These are phyloP conservation scores for Popillia japonica DNA, from an alignment of 1,140 invertebrate species.

Conservation along the genomic window DNA sequence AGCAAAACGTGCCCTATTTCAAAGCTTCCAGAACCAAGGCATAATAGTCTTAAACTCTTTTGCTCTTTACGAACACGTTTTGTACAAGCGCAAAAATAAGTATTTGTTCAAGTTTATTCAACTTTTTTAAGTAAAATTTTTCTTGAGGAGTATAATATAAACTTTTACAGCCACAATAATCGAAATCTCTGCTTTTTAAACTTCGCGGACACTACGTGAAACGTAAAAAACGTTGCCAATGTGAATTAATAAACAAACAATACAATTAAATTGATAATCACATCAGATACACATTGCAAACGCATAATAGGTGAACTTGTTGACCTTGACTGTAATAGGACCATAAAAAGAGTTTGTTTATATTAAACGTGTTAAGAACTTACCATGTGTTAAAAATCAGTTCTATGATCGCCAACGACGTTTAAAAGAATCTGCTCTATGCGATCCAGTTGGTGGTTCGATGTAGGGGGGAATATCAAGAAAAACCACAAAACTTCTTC, in stretches of 20 bases:
- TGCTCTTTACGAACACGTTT: too few species aligned
- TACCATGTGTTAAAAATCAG: slow-evolving; percentile 24
- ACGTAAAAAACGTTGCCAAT: not conserved
- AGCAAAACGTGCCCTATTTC: too few species aligned
- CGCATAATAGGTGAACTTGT: slow-evolving; percentile 9
- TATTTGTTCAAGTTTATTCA: too few species aligned
- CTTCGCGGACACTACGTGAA: not conserved
- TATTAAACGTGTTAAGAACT: slow-evolving; percentile 4
- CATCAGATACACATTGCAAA: not conserved
- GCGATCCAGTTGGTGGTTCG: not conserved
- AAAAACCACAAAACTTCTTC: slow-evolving; percentile 27
- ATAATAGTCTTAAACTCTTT: too few species aligned
- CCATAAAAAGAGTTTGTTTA: slow-evolving; percentile 19
- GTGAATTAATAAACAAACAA: not conserved
- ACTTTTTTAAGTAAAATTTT: too few species aligned
- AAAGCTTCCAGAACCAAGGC: too few species aligned
- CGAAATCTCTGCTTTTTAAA: not conserved
- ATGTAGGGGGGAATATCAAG: slow-evolving; percentile 3
- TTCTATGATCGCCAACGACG: not conserved
- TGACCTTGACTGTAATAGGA: slow-evolving; percentile 14
- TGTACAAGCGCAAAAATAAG: too few species aligned
- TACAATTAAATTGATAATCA: slow-evolving; percentile 16
- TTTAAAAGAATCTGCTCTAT: not conserved
- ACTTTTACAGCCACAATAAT: too few species aligned
- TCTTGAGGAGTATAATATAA: too few species aligned